These are phyloP conservation scores for Sebastes aleutianus DNA, from an alignment of 2,797 vertebrate genomes.

Conservation along the genomic window DNA sequence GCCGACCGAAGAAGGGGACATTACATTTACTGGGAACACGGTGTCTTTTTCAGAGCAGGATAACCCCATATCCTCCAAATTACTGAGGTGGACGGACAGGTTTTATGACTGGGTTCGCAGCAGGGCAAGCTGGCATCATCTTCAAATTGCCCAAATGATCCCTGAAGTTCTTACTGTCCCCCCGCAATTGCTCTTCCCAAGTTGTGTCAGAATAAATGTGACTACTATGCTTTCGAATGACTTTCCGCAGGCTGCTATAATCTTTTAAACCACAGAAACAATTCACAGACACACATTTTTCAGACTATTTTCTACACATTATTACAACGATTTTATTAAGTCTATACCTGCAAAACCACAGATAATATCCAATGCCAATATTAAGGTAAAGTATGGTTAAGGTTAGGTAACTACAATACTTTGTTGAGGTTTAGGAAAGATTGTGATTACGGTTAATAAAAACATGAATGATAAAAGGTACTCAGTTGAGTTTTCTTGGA, in stretches of 20 bases:
- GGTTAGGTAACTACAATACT: not conserved
- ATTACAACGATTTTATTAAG: not conserved
- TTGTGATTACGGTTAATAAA: not conserved
- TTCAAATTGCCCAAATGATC: conserved; percentile 8
- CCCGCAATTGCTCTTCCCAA: not conserved
- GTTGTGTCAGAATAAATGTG: not conserved
- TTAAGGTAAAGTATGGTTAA: not conserved
- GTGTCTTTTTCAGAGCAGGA: conserved; percentile 24
- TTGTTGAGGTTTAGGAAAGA: not conserved
- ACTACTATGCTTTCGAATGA: not conserved
- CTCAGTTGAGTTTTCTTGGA: not conserved
- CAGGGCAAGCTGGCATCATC: not conserved
- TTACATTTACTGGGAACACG: conserved; percentile 32
- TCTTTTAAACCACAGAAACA: not conserved
- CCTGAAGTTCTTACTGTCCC: not conserved
- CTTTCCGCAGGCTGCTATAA: not conserved
- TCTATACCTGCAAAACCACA: not conserved
- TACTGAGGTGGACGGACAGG: not conserved
- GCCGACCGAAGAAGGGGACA: not conserved
- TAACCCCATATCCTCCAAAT: not conserved
- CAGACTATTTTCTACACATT: not conserved
- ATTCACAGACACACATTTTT: not conserved
- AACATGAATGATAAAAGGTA: not conserved
- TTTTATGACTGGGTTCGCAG: not conserved
- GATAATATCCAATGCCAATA: not conserved